A percentile compares a stretch with the other conserved stretches of the same genome.
Evolutionary conservation across 2,113 vertebrate genomes (phyloP).

Genomic region (Tapirus terrestris): DNA sequence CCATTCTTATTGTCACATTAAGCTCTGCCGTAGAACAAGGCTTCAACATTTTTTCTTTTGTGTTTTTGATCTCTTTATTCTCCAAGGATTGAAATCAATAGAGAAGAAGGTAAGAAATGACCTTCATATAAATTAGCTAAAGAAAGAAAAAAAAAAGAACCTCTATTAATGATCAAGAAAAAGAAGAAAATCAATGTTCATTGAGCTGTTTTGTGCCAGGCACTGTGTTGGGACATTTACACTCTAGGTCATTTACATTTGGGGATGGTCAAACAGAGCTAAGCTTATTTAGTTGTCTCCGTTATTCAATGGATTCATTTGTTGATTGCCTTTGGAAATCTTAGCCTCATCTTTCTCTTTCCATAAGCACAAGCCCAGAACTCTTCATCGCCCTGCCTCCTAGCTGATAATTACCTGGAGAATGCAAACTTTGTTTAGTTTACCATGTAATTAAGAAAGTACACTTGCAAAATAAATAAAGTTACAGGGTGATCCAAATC

Average conservation of each 20-base stretch:
- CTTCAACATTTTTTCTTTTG: conserved; percentile 2
- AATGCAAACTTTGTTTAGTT: neutral
- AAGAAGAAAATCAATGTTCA: conserved; percentile 18
- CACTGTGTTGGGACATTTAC: neutral
- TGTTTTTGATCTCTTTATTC: conserved; percentile 37
- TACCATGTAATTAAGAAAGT: conserved; percentile 4
- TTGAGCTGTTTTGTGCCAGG: neutral
- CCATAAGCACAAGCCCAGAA: neutral
- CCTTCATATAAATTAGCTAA: neutral
- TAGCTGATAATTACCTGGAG: neutral
- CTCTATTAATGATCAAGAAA: neutral
- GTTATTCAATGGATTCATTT: neutral
- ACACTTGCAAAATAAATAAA: conserved; percentile 54
- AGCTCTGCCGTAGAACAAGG: neutral
- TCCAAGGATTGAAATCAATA: conserved; percentile 33
- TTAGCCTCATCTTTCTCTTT: neutral
- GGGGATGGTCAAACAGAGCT: neutral
- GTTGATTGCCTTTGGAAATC: conserved; percentile 1
- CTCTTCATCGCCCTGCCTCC: neutral
- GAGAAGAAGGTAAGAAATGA: conserved; percentile 20
- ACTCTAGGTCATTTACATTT: neutral
- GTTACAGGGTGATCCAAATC: neutral
- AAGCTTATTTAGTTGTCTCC: neutral
- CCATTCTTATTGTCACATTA: neutral
- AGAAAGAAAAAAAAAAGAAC: neutral